Evolutionary conservation across 1,140 invertebrate species (phyloP).

Genomic region (Ceratina australensis): DNA sequence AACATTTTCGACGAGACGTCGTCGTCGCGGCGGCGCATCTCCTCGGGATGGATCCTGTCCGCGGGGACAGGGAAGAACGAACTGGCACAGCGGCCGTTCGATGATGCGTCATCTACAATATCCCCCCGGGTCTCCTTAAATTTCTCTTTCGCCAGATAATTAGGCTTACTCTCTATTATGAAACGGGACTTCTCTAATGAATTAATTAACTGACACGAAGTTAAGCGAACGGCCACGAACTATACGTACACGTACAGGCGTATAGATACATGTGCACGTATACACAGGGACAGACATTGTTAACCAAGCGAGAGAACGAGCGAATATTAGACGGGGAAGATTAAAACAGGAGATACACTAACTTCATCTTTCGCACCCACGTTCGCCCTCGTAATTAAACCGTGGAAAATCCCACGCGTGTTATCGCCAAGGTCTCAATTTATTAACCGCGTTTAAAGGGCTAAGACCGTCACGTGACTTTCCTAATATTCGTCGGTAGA

Average conservation of each 20-base stretch:
- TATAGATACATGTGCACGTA: no score
- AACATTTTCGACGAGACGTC: no score
- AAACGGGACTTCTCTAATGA: slow-evolving; percentile 32
- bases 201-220: slow-evolving; percentile 46
- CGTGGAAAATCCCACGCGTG: background rate
- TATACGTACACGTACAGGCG: background rate
- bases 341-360: slow-evolving; percentile 27
- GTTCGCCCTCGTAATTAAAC: slow-evolving; percentile 8
- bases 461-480: no score
- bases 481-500: no score
- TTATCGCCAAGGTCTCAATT: slow-evolving; percentile 2
- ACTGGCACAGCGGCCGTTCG: background rate
- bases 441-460: background rate
- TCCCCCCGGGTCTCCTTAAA: slow-evolving; percentile 14
- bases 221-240: slow-evolving; percentile 14
- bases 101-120: background rate
- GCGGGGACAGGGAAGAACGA: background rate
- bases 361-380: slow-evolving; percentile 9
- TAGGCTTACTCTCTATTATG: slow-evolving; percentile 30
- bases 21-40: background rate
- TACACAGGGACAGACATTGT: slow-evolving; percentile 28
- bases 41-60: background rate
- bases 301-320: slow-evolving; percentile 3
- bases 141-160: slow-evolving; percentile 37
- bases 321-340: slow-evolving; percentile 27